Base-by-base conservation (phyloP, 1,140 invertebrate genomes). In the Potamilus streckersoni region DNA sequence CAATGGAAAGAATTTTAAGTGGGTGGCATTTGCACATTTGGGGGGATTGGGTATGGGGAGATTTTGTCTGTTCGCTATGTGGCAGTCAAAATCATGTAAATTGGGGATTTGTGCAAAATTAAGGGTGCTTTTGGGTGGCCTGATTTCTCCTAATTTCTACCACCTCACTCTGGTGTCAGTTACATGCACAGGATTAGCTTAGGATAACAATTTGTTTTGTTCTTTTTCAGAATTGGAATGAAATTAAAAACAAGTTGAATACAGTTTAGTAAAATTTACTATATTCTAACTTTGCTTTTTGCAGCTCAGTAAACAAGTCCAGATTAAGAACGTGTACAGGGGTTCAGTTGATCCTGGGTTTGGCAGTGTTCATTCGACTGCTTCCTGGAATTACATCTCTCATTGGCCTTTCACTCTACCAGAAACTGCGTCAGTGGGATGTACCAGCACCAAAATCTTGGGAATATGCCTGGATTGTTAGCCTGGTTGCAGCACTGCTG, bases 391-490 rank as follows among this genome's bases (percentile, higher is more conserved):
- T 86, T 11, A 72, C 82, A 62, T 75, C 83, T 17, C 72, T 80
- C 12, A 61, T 84, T 17, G 83, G 83, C n/a, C 73, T 84, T 17
- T 80, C 82, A 62, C 56, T 82, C 6, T 73, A 73, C 55, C 60
- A 81, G 14, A 74, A 72, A 31, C 75, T 86, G 6, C 74, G 79
- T 2, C 79, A 81, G 12, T 83, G 82, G 82, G 83, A 83, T 73
- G 62, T 86, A 15, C 84, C 84, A 55, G 80, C 81, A 56, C 83
- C 84, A 17, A 78, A 82, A 31, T 79, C 83, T 2, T 99, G 97
- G 97, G 97, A 99, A 91, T 98, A 97, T 87, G 93, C 96, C 79
- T 99, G 97, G 97, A 94, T 95, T 80, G 90, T 93, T 6, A 97
- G 96, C 81, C 90, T 97, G 70, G 88, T 96, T n/a, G 92, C 96